Evolutionary conservation across 2,797 vertebrate genomes (phyloP).

Genomic region (Clarias pachynema): DNA sequence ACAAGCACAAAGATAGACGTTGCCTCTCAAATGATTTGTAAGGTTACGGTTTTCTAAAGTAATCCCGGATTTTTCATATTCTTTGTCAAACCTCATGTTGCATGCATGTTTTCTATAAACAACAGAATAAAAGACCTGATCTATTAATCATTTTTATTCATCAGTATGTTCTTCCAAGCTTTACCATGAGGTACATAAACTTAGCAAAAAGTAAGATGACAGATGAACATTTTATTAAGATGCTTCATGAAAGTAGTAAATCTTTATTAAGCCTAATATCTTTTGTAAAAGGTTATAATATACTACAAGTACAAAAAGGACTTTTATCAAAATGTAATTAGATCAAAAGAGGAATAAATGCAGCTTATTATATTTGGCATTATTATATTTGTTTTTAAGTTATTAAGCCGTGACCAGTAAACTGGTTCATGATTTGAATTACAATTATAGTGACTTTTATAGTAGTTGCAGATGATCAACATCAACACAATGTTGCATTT

Average conservation of each 20-base stretch:
- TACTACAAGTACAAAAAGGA: neutral
- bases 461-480: neutral
- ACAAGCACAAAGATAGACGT: neutral
- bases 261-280: neutral
- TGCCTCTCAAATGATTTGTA: neutral
- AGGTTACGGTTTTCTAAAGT: neutral
- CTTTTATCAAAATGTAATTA: neutral
- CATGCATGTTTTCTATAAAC: too few species aligned
- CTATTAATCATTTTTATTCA: neutral
- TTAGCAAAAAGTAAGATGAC: neutral
- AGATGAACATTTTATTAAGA: slow-evolving; percentile 5
- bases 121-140: neutral
- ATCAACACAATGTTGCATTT: neutral
- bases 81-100: neutral
- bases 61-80: neutral
- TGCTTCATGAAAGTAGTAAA: neutral
- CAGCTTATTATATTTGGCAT: neutral
- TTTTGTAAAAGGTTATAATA: neutral
- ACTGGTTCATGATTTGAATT: neutral
- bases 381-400: neutral
- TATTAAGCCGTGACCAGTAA: neutral
- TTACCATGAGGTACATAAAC: neutral
- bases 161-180: neutral
- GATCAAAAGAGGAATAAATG: neutral
- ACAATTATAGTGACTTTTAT: neutral